phyloP scores from a whole-genome alignment of 2,888 invertebrate genomes.

The Ophraella communa region DNA sequence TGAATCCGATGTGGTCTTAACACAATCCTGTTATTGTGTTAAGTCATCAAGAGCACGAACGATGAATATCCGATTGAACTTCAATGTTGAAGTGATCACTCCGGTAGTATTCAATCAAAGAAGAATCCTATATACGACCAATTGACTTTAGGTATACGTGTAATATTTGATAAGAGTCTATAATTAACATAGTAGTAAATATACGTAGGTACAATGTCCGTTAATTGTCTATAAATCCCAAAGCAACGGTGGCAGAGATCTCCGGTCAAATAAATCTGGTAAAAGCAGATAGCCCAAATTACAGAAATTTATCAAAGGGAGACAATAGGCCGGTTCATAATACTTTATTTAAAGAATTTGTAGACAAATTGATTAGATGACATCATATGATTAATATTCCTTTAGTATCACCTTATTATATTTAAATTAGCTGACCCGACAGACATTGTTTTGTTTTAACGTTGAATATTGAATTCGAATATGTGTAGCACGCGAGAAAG shows the following conservation, averaged over 20 bases:
- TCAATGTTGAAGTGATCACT: not conserved
- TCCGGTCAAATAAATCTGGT: constrained; percentile 37
- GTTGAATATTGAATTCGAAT: too few species aligned
- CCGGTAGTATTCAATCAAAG: not conserved
- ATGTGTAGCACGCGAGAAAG: too few species aligned
- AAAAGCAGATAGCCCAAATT: constrained; percentile 30
- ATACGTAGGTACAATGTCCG: constrained; percentile 28
- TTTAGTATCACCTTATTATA: too few species aligned
- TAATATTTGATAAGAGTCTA: constrained; percentile 25
- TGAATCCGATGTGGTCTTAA: not conserved
- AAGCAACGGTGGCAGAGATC: constrained; percentile 25
- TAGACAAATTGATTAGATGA: not conserved
- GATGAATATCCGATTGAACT: not conserved
- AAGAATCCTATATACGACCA: not conserved
- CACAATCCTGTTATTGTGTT: not conserved
- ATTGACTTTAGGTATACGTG: not conserved
- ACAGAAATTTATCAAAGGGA: constrained; percentile 6
- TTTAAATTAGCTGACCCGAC: too few species aligned
- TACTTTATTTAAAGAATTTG: not conserved
- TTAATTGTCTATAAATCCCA: constrained; percentile 42
- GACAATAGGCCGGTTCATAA: not conserved
- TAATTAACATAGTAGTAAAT: constrained; percentile 25
- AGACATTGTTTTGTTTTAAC: too few species aligned
- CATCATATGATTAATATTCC: too few species aligned
- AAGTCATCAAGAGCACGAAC: not conserved